Evolutionary conservation across 2,113 vertebrate species (phyloP).

Genomic region (Ceyx cyanopectus): DNA sequence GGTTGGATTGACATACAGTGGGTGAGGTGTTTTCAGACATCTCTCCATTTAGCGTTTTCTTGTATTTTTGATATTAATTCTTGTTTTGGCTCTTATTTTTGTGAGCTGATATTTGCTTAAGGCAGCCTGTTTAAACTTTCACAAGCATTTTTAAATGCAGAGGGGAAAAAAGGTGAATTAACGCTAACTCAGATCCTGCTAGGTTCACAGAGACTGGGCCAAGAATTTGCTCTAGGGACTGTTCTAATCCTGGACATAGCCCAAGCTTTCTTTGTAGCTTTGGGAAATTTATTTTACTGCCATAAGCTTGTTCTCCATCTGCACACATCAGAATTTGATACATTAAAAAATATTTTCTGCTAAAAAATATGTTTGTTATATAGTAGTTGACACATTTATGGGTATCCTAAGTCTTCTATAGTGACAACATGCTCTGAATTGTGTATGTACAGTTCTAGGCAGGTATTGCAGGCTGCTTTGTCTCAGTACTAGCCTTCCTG

Average conservation of each 20-base stretch:
- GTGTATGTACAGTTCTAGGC: background rate
- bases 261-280: background rate
- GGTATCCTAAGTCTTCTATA: background rate
- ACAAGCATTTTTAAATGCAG: background rate
- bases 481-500: background rate
- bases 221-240: conserved; percentile 25
- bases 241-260: background rate
- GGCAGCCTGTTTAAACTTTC: background rate
- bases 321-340: conserved; percentile 8
- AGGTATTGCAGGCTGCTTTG: background rate
- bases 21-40: background rate
- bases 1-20: background rate
- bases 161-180: background rate
- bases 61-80: background rate
- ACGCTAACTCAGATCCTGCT: background rate
- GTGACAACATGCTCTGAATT: background rate
- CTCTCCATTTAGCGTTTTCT: background rate
- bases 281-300: conserved; percentile 1
- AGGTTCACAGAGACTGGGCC: background rate
- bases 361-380: background rate
- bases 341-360: background rate
- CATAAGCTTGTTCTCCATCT: background rate
- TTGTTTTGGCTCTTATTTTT: background rate
- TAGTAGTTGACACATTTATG: background rate
- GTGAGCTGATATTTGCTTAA: background rate